Evolutionary conservation across 2,113 vertebrate genomes (phyloP).

Genomic region (Planiliza haematocheilus): DNA sequence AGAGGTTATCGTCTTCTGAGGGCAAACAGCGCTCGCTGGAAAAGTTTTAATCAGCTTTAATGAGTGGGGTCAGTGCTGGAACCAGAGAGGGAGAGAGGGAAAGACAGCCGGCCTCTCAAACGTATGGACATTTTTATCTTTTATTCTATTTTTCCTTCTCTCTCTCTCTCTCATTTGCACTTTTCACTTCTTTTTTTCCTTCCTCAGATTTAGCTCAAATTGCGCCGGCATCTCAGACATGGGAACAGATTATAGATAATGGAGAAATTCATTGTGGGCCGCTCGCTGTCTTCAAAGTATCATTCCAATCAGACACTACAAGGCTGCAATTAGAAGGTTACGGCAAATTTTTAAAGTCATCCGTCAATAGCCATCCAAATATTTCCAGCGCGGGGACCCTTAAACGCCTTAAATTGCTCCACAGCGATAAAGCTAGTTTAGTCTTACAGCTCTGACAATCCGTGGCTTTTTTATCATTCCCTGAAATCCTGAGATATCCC

Average conservation of each 20-base stretch:
- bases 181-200: slow-evolving; percentile 40
- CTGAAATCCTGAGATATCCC: slow-evolving; percentile 73
- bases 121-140: slow-evolving; percentile 56
- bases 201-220: slow-evolving; percentile 63
- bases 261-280: slow-evolving; percentile 54
- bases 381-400: slow-evolving; percentile 42
- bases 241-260: slow-evolving; percentile 68
- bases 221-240: slow-evolving; percentile 58
- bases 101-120: slow-evolving; percentile 57
- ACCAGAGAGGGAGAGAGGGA: slow-evolving; percentile 62
- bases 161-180: slow-evolving; percentile 63
- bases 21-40: slow-evolving; percentile 79
- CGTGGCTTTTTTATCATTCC: slow-evolving; percentile 66
- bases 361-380: slow-evolving; percentile 43
- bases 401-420: slow-evolving; percentile 64
- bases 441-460: slow-evolving; percentile 66
- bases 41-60: slow-evolving; percentile 86
- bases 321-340: slow-evolving; percentile 58
- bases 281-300: slow-evolving; percentile 61
- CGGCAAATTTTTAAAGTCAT: slow-evolving; percentile 48
- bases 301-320: slow-evolving; percentile 41
- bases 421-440: slow-evolving; percentile 69
- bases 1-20: slow-evolving; percentile 85
- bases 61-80: slow-evolving; percentile 83
- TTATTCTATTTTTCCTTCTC: slow-evolving; percentile 39